Base-by-base conservation (phyloP, 53 echinoderm and acorn worm genomes). In the Astropecten irregularis region DNA sequence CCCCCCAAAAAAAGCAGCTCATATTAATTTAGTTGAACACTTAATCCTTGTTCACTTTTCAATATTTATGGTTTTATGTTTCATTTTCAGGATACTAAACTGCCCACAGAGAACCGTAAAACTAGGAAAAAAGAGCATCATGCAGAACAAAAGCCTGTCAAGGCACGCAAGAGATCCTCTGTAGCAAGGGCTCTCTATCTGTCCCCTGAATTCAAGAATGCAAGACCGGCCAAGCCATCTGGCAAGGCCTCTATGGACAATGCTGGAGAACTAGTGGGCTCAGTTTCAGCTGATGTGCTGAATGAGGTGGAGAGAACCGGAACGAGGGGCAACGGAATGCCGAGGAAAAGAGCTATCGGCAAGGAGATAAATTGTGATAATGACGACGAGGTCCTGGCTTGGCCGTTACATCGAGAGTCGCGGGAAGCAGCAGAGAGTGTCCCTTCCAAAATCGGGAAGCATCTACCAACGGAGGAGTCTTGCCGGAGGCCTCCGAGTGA, bases 121-220 rank as follows among this genome's bases (percentile, higher is more conserved):
- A 40, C 76, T 37, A 14, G 16, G 76, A 40, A 76, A 58, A 38
- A 14, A 15, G 40, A 26, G 58, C 26, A 76, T 76, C 57, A 4
- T 15, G 14, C 15, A 6, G 42, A 29, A 76, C 76, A 56, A 18
- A 54, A 25, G 58, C 22, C 23, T 16, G 22, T 39, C 58, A 76
- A 76, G 58, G 29, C 4, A 19, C 32, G 21, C 61, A 62, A 14
- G 46, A 79, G 31, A 62, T 37, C 31, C 18, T 60, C 60, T 1
- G 47, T 59, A 31, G 60, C 62, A 2, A 79, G 79, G 33, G 79
- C 79, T 30, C 79, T 79, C 15, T 62, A 79, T 62, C 26, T 79
- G 79, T 79, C 61, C 40, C 79, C 79, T 4, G 79, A 61, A 20
- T 79, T 79, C 23, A 79, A 44, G 28, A 29, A 48, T 28, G 48